Percentiles rank a stretch among this genome's conserved stretches.
These are phyloP conservation scores for Fulica atra DNA, from an alignment of 2,113 vertebrate genomes.

Conservation along the genomic window DNA sequence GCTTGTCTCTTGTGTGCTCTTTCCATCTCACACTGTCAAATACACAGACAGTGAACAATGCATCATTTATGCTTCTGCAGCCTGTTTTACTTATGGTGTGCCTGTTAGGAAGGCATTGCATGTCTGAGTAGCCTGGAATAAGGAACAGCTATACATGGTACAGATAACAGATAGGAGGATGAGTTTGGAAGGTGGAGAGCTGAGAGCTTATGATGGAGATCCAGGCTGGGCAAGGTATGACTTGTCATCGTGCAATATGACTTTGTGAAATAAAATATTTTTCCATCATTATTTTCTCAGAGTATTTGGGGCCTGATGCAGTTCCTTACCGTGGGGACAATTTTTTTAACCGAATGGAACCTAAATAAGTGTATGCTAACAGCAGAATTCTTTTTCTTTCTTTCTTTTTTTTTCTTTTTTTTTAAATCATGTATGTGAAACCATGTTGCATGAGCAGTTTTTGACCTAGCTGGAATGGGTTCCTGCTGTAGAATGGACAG, in stretches of 20 bases:
- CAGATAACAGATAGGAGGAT: constrained; percentile 52
- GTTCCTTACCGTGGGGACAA: neutral
- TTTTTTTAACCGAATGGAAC: neutral
- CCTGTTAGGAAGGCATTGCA: constrained; percentile 57
- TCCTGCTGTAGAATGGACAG: constrained; percentile 6
- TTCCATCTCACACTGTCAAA: constrained; percentile 67
- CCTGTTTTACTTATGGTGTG: constrained; percentile 56
- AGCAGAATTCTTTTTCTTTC: neutral
- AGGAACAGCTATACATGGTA: constrained; percentile 29
- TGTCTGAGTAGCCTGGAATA: constrained; percentile 56
- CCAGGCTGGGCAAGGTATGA: constrained; percentile 43
- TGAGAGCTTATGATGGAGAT: constrained; percentile 7
- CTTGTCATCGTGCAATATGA: neutral
- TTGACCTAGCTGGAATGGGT: constrained; percentile 26
- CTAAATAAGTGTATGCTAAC: constrained; percentile 3
- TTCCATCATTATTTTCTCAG: neutral
- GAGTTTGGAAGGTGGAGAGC: constrained; percentile 53
- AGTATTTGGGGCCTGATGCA: neutral
- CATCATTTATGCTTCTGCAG: constrained; percentile 59
- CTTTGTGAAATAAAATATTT: neutral
- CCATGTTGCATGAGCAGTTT: constrained; percentile 49
- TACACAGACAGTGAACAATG: constrained; percentile 54
- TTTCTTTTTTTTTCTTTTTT: neutral
- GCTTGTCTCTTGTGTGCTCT: constrained; percentile 65
- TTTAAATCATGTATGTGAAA: neutral